Evolutionary conservation across 2,888 invertebrate genomes (phyloP).

Genomic region (Rhagophthalmus giganteus): DNA sequence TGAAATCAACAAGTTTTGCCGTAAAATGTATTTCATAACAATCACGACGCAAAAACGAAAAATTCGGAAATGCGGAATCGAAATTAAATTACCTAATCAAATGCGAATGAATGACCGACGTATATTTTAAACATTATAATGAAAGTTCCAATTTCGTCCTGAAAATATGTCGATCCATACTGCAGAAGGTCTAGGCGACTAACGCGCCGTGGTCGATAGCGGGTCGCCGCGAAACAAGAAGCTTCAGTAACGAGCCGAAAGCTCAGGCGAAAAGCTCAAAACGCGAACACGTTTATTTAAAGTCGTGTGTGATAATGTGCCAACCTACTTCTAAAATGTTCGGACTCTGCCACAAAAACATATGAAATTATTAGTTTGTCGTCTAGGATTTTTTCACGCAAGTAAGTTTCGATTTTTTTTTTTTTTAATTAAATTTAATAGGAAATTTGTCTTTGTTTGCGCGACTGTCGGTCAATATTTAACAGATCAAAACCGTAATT

Average conservation of each 20-base stretch:
- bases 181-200: slow-evolving; percentile 42
- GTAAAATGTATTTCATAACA: too few species aligned
- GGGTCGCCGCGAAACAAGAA: slow-evolving; percentile 38
- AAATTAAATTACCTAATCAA: too few species aligned
- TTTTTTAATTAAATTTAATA: too few species aligned
- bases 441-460: too few species aligned
- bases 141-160: slow-evolving; percentile 28
- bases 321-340: slow-evolving; percentile 33
- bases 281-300: slow-evolving; percentile 32
- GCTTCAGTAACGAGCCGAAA: slow-evolving; percentile 45
- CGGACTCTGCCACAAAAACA: slow-evolving; percentile 21
- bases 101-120: too few species aligned
- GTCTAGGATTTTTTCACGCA: slow-evolving; percentile 18
- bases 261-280: slow-evolving; percentile 40
- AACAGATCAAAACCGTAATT: too few species aligned
- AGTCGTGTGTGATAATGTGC: slow-evolving; percentile 43
- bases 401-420: too few species aligned
- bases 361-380: slow-evolving; percentile 31
- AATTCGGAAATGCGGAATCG: too few species aligned
- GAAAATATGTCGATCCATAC: slow-evolving; percentile 42
- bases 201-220: slow-evolving; percentile 46
- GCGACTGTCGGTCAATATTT: too few species aligned
- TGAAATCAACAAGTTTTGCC: too few species aligned
- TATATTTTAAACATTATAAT: slow-evolving; percentile 8
- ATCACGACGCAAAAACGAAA: too few species aligned